Percentiles rank a stretch among this genome's conserved stretches.
Evolutionary conservation across 2,888 invertebrate genomes (phyloP).

Genomic region (Antheraea yamamai): DNA sequence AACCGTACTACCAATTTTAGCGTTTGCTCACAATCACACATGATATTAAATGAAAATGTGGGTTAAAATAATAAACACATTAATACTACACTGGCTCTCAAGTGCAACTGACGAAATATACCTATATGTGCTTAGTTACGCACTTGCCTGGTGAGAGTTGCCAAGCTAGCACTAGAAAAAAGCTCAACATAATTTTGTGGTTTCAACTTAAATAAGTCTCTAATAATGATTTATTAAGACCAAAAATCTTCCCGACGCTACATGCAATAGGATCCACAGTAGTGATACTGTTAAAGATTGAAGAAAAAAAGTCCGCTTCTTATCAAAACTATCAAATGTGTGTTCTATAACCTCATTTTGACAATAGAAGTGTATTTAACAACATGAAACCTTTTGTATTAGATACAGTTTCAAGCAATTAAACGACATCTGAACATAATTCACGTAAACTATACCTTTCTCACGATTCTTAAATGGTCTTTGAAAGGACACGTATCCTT

Average conservation of each 20-base stretch:
- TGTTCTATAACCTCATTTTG: not conserved
- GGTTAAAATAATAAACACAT: not conserved
- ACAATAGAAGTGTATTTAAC: slow-evolving; percentile 7
- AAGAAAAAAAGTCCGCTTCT: not conserved
- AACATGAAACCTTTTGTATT: slow-evolving; percentile 4
- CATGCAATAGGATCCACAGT: too few relatives aligned
- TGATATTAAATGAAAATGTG: not conserved
- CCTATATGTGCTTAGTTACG: too few relatives aligned
- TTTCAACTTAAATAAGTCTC: too few relatives aligned
- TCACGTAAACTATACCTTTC: slow-evolving; percentile 35
- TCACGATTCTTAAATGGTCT: slow-evolving; percentile 55
- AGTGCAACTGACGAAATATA: not conserved
- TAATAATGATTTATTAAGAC: too few relatives aligned
- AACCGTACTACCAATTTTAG: too few relatives aligned
- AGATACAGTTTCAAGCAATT: slow-evolving; percentile 19
- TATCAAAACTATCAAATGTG: not conserved
- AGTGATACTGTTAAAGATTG: not conserved
- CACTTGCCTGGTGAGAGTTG: too few relatives aligned
- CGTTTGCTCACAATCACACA: not conserved
- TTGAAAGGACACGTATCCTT: slow-evolving; percentile 42
- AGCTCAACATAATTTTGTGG: too few relatives aligned
- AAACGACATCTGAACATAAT: slow-evolving; percentile 13
- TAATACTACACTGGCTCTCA: not conserved
- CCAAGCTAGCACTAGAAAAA: not conserved
- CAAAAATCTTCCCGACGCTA: too few relatives aligned